Conservation (phyloP, 2,888 invertebrate species). For the Trimorus sp. region DNA sequence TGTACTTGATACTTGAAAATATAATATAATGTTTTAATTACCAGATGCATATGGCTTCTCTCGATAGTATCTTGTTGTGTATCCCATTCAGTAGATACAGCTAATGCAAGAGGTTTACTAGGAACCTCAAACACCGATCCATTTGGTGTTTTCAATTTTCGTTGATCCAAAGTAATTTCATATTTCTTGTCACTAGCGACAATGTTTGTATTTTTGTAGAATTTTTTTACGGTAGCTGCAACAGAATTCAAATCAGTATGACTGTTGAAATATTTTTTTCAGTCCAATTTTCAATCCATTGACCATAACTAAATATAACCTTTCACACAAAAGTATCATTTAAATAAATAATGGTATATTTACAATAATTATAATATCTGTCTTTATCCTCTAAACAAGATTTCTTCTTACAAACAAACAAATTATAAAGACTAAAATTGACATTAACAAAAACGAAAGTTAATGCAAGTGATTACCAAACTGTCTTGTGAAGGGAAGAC, state of each 20-base stretch:
- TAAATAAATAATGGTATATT: too few relatives aligned
- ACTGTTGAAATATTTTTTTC: too few relatives aligned
- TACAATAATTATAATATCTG: too few relatives aligned
- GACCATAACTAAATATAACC: too few relatives aligned
- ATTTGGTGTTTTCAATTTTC: conserved; percentile 94
- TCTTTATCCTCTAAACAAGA: too few relatives aligned
- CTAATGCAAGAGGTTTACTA: conserved; percentile 94
- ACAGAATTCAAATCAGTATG: conserved; percentile 36
- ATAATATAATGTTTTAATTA: conserved; percentile 79
- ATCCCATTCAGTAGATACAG: conserved; percentile 97
- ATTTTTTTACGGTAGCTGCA: conserved; percentile 85
- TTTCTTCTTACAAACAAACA: too few relatives aligned
- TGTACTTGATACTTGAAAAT: conserved; percentile 9
- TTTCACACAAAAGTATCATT: too few relatives aligned
- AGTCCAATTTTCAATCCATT: neutral
- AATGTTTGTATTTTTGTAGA: conserved; percentile 89
- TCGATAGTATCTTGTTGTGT: conserved; percentile 90
- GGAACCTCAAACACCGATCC: conserved; percentile 90
- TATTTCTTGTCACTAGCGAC: conserved; percentile 87
- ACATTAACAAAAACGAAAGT: too few relatives aligned
- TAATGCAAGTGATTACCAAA: too few relatives aligned
- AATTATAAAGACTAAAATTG: too few relatives aligned
- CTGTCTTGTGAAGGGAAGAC: too few relatives aligned
- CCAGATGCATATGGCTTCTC: conserved; percentile 94
- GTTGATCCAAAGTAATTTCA: conserved; percentile 94